phyloP scores from a whole-genome alignment of 2,888 invertebrate genomes.

The Melanotus villosus region DNA sequence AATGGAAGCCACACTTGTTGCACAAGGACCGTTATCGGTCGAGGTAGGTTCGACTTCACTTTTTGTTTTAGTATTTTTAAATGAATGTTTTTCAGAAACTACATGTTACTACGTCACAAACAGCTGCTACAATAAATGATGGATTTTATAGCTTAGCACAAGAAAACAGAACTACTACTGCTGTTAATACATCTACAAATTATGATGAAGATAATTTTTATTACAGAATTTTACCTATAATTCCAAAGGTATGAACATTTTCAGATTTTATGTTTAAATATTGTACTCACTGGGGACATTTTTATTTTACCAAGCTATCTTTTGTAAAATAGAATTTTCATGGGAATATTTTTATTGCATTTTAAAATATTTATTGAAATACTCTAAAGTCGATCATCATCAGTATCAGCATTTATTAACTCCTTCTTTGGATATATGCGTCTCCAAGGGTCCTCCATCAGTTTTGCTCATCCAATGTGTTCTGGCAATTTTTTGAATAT shows the following conservation, averaged over 20 bases:
- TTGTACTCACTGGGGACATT: too few species aligned
- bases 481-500: too few species aligned
- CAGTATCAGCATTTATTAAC: too few species aligned
- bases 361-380: too few species aligned
- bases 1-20: constrained; percentile 83
- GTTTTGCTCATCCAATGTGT: too few species aligned
- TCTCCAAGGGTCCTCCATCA: too few species aligned
- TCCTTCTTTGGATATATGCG: too few species aligned
- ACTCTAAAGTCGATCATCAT: too few species aligned
- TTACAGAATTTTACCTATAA: constrained; percentile 79
- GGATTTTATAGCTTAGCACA: constrained; percentile 72
- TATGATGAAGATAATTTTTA: constrained; percentile 72
- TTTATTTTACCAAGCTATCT: too few species aligned
- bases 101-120: constrained; percentile 74
- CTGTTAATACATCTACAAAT: constrained; percentile 68
- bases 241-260: constrained; percentile 88
- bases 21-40: constrained; percentile 87
- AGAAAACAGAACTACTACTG: constrained; percentile 67
- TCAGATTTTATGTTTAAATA: too few species aligned
- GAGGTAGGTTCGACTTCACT: constrained; percentile 81
- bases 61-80: not conserved
- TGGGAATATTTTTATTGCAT: too few species aligned
- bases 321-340: too few species aligned
- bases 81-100: constrained; percentile 71
- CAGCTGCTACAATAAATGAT: constrained; percentile 72